These are phyloP conservation scores for Papilio aristodemus DNA, from an alignment of 1,140 invertebrate genomes.

Conservation along the genomic window DNA sequence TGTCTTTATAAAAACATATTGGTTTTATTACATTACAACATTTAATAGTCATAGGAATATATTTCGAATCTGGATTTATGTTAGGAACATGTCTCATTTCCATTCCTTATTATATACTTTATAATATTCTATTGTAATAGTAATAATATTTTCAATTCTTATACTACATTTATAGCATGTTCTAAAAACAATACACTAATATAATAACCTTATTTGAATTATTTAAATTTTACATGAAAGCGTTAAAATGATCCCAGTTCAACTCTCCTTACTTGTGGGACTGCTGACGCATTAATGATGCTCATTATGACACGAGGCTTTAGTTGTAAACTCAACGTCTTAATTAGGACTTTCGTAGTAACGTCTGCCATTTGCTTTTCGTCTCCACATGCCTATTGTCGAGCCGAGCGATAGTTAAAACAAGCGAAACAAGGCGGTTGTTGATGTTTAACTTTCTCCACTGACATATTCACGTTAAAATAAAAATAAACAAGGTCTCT, in stretches of 20 bases:
- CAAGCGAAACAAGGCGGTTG: constrained; percentile 27
- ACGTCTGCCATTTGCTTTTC: constrained; percentile 23
- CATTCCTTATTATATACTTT: too few relatives aligned
- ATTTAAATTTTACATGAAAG: constrained; percentile 2
- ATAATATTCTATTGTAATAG: too few relatives aligned
- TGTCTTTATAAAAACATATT: too few relatives aligned
- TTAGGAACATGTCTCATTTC: too few relatives aligned
- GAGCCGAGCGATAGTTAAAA: constrained; percentile 25
- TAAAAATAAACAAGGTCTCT: neutral
- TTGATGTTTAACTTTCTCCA: constrained; percentile 23
- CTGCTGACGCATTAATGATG: constrained; percentile 24
- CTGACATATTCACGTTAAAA: constrained; percentile 27
- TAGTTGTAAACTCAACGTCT: constrained; percentile 20
- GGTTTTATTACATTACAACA: too few relatives aligned
- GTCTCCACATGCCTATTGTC: constrained; percentile 31
- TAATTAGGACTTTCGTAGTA: constrained; percentile 26
- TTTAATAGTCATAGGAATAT: too few relatives aligned
- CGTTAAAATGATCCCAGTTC: neutral
- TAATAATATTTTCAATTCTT: too few relatives aligned
- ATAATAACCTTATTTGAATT: neutral
- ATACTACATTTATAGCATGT: too few relatives aligned
- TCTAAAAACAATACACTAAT: too few relatives aligned
- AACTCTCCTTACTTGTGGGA: neutral
- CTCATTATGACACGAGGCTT: constrained; percentile 23
- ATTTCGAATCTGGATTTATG: too few relatives aligned